Base-by-base conservation (phyloP, 1,140 invertebrate genomes). In the Diorhabda sublineata region DNA sequence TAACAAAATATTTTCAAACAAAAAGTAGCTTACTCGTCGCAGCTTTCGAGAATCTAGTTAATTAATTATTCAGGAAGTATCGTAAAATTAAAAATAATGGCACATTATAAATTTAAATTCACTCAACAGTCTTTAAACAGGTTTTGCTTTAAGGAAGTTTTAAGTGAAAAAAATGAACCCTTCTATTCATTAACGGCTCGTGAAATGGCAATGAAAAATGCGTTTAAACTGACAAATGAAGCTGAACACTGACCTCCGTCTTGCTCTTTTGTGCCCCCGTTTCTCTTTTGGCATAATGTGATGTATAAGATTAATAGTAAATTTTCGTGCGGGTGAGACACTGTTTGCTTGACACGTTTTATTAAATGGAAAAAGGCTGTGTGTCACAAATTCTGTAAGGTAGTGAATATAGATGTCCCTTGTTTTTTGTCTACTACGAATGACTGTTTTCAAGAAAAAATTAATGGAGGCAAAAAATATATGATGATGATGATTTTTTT, bases 41-140 rank as follows among this genome's bases (percentile, higher is more conserved):
- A 52, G 6, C n/a, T 52, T 52, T 2, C n/a, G 4, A 52, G 47
- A 52, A 2, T 26, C n/a, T 4, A 52, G 47, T 52, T 3, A 52
- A 52, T 4, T 52, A 52, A 52, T 52, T 52, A 52, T n/a, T 52
- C 47, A 52, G n/a, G n/a, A 52, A 52, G 6, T 52, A 52, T 52
- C 6, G 6, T 52, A 8, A 52, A n/a, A 52, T 52, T 52, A 52
- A 52, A 52, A 52, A n/a, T n/a, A 52, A 52, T 52, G 47, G 47
- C 47, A n/a, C n/a, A 52, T 52, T 52, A 52, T 52, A 52, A 52
- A 52, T 52, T 52, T 52, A 52, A 52, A 52, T 52, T 52, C 47
- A 52, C n/a, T 52, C 47, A 52, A 52, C 47, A n/a, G 47, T 52
- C 47, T 52, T 52, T 52, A 52, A 52, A 6, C 47, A 52, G 47